These are phyloP conservation scores for Cheirogaleus medius DNA, from an alignment of 2,113 vertebrate genomes.

Conservation along the genomic window DNA sequence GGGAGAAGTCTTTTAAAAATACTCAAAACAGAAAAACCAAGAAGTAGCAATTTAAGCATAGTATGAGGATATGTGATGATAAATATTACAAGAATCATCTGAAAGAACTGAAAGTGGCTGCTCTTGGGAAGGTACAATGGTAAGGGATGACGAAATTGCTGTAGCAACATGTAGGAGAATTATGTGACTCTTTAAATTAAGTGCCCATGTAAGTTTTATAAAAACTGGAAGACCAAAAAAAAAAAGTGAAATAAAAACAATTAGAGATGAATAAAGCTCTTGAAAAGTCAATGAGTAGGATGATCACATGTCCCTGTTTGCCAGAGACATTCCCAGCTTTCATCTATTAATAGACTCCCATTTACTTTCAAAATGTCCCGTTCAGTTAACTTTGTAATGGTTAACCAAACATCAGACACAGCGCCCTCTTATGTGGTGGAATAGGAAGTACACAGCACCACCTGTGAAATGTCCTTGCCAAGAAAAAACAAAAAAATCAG, in stretches of 20 bases:
- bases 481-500: background rate
- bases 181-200: background rate
- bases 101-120: background rate
- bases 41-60: background rate
- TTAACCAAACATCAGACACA: background rate
- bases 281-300: background rate
- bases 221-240: background rate
- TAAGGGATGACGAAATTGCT: background rate
- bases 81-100: background rate
- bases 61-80: background rate
- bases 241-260: background rate
- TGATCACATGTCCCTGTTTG: background rate
- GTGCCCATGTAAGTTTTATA: background rate
- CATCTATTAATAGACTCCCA: background rate
- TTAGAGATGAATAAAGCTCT: conserved; percentile 13
- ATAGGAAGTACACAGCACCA: background rate
- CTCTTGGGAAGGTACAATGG: background rate
- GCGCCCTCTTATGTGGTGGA: background rate
- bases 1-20: conserved; percentile 23
- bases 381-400: background rate
- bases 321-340: background rate
- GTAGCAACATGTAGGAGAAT: background rate
- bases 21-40: background rate
- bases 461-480: background rate
- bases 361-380: background rate